Conservation (phyloP, 1,140 invertebrate species). For the Agrypnia vestita region DNA sequence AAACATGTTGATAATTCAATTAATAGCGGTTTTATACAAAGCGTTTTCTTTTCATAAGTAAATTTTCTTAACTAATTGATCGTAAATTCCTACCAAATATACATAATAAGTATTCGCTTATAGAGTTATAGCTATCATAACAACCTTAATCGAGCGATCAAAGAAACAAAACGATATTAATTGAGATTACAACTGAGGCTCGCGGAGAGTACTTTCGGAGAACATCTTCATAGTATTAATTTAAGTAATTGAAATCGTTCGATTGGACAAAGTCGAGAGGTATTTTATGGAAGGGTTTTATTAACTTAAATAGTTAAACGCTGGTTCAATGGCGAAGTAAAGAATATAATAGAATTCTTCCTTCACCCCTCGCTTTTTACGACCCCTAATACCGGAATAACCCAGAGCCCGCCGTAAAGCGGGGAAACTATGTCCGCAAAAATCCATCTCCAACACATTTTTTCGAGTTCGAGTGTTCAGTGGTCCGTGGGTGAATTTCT, state of each 20-base stretch:
- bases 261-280: not conserved
- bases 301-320: conserved; percentile 7
- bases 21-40: no score
- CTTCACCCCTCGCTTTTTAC: not conserved
- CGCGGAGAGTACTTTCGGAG: no score
- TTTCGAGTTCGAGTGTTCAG: conserved; percentile 1
- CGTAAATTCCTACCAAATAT: no score
- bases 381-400: conserved; percentile 1
- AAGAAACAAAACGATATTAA: no score
- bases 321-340: not conserved
- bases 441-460: conserved; percentile 17
- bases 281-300: not conserved
- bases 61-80: no score
- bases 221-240: not conserved
- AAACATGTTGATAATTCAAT: no score
- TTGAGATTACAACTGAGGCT: no score
- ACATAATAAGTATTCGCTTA: no score
- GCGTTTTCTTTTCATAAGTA: no score
- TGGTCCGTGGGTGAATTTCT: not conserved
- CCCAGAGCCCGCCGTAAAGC: conserved; percentile 18
- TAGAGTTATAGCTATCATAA: no score
- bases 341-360: not conserved
- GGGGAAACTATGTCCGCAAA: not conserved
- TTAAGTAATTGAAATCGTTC: conserved; percentile 18
- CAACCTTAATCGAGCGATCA: no score